A percentile compares a stretch with the other conserved stretches of the same genome.
Evolutionary conservation across 1,140 invertebrate species (phyloP).

Genomic region (Drosophila pachea): DNA sequence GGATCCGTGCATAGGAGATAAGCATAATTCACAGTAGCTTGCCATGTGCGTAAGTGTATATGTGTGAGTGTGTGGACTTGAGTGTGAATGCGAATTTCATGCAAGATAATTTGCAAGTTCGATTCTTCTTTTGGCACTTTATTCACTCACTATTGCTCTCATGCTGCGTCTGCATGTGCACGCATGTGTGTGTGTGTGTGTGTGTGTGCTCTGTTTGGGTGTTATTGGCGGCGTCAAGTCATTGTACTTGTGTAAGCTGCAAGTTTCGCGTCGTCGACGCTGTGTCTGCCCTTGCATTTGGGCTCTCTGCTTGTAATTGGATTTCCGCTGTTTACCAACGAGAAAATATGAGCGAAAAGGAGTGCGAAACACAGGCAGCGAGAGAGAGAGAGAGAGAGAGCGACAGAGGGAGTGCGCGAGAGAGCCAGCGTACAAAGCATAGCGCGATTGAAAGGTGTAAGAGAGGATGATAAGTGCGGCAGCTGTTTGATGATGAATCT

Average conservation of each 20-base stretch:
- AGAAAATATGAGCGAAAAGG: conserved; percentile 2
- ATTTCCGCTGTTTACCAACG: conserved; percentile 64
- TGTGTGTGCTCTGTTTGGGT: conserved; percentile 1
- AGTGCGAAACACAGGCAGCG: conserved; percentile 7
- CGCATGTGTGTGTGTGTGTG: background rate
- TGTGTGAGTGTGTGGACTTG: background rate
- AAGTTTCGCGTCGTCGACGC: conserved; percentile 32
- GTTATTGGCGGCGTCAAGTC: conserved; percentile 27
- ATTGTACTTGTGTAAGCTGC: conserved; percentile 44
- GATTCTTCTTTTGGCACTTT: conserved; percentile 13
- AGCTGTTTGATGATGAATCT: conserved; percentile 70
- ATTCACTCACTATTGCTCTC: conserved; percentile 5
- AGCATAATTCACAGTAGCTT: background rate
- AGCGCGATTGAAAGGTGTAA: conserved; percentile 6
- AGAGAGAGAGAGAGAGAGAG: conserved; percentile 2
- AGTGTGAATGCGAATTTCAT: conserved; percentile 3
- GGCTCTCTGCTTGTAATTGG: conserved; percentile 65
- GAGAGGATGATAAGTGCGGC: conserved; percentile 32
- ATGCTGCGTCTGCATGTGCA: background rate
- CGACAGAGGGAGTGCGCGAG: background rate
- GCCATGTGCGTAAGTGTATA: background rate
- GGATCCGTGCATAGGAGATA: conserved; percentile 4
- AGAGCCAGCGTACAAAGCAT: background rate
- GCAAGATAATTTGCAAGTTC: conserved; percentile 10
- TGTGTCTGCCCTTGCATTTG: conserved; percentile 56